These are phyloP conservation scores for Hymenochirus boettgeri DNA, from an alignment of 2,113 vertebrate species.

Conservation along the genomic window DNA sequence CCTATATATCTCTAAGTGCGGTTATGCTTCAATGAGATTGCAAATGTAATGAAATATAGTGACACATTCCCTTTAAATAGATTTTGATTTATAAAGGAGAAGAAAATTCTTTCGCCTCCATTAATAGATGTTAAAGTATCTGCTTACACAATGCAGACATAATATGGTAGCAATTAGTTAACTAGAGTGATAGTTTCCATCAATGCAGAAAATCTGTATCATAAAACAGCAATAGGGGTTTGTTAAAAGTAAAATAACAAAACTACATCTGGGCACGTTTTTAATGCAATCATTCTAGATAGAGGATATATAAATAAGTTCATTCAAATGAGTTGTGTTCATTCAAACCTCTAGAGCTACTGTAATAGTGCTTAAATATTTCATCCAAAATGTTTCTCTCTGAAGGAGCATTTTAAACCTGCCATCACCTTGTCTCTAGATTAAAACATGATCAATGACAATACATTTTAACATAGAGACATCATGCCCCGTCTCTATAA, in stretches of 20 bases:
- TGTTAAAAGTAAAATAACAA: not conserved
- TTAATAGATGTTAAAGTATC: not conserved
- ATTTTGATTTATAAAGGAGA: not conserved
- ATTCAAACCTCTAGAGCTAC: too few relatives aligned
- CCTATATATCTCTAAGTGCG: too few relatives aligned
- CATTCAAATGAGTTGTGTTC: too few relatives aligned
- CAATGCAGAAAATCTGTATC: not conserved
- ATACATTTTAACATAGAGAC: too few relatives aligned
- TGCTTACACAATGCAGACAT: not conserved
- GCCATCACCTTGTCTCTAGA: too few relatives aligned
- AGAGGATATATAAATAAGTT: too few relatives aligned
- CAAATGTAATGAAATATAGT: not conserved
- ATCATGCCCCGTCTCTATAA: too few relatives aligned
- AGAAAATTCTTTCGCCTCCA: not conserved
- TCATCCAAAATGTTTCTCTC: too few relatives aligned
- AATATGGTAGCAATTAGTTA: not conserved
- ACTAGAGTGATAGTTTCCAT: not conserved
- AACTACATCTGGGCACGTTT: not conserved
- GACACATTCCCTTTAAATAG: not conserved
- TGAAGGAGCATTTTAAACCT: too few relatives aligned
- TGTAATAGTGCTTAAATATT: too few relatives aligned
- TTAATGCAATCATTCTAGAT: conserved; percentile 19
- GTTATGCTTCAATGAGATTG: not conserved
- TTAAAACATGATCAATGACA: too few relatives aligned
- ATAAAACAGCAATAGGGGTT: not conserved